A percentile compares a stretch with the other conserved stretches of the same genome.
phyloP scores from a whole-genome alignment of 1,140 invertebrate species.

The Achatina immaculata region DNA sequence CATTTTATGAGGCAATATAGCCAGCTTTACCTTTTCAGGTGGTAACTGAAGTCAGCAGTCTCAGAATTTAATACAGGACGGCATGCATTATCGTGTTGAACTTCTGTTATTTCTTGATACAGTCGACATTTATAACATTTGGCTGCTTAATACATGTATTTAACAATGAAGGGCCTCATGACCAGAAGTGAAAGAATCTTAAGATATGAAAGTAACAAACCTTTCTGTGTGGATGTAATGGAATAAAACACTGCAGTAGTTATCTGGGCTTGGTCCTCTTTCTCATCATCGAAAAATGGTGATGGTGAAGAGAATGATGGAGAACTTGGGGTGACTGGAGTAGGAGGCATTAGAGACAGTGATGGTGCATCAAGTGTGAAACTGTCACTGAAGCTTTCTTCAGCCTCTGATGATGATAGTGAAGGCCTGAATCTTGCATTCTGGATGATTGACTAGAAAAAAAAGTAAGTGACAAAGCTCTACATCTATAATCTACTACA shows the following conservation, averaged over 20 bases:
- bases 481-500: too few species aligned
- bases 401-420: constrained; percentile 14
- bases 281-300: constrained; percentile 31
- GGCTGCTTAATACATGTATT: too few species aligned
- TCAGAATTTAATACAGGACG: too few species aligned
- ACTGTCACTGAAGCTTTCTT: background rate
- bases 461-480: constrained; percentile 13
- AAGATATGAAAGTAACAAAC: too few species aligned
- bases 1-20: too few species aligned
- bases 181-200: too few species aligned
- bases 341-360: background rate
- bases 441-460: constrained; percentile 56
- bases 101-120: too few species aligned
- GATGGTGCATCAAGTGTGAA: background rate
- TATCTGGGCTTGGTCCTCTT: constrained; percentile 75
- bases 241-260: constrained; percentile 85
- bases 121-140: too few species aligned
- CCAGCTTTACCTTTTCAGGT: too few species aligned
- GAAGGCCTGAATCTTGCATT: constrained; percentile 37
- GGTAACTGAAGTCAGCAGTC: too few species aligned
- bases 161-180: too few species aligned
- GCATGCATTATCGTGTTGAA: too few species aligned
- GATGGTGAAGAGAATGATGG: constrained; percentile 29
- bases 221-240: constrained; percentile 81
- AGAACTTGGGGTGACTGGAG: constrained; percentile 5